Evolutionary conservation across 2,888 invertebrate genomes (phyloP).

Genomic region (Spilosoma lubricipeda): DNA sequence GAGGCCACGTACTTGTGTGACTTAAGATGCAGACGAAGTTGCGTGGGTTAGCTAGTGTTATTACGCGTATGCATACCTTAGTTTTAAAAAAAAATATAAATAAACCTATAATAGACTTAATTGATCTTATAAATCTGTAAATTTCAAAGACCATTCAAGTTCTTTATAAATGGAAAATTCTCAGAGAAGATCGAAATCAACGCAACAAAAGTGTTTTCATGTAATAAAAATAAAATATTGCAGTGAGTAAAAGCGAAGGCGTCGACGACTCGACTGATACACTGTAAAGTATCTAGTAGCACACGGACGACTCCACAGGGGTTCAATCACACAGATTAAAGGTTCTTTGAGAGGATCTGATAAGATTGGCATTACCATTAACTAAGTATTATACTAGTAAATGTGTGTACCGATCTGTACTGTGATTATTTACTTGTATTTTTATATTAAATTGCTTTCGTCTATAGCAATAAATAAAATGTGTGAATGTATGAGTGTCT

Average conservation of each 20-base stretch:
- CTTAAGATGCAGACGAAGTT: too few species aligned
- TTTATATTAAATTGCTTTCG: conserved; percentile 11
- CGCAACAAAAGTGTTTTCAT: conserved; percentile 25
- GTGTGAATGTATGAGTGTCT: too few species aligned
- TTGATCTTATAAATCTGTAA: conserved; percentile 12
- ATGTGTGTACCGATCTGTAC: conserved; percentile 20
- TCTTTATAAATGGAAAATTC: conserved; percentile 18
- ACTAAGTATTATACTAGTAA: conserved; percentile 37
- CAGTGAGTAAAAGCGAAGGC: conserved; percentile 52
- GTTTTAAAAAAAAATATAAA: not conserved
- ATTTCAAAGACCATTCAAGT: conserved; percentile 11
- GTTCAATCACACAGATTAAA: conserved; percentile 74
- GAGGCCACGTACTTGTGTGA: too few species aligned
- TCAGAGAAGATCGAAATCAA: conserved; percentile 10
- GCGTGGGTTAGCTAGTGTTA: too few species aligned
- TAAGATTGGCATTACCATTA: conserved; percentile 46
- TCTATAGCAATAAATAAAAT: too few species aligned
- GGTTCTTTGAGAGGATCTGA: conserved; percentile 60
- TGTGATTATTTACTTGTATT: conserved; percentile 14
- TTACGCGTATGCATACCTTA: too few species aligned
- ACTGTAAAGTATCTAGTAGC: conserved; percentile 23
- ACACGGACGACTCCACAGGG: conserved; percentile 22
- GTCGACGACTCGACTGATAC: conserved; percentile 28
- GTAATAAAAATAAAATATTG: conserved; percentile 41
- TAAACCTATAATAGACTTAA: not conserved